These are phyloP conservation scores for Macrobrachium rosenbergii DNA, from an alignment of 1,140 invertebrate genomes.

Conservation along the genomic window DNA sequence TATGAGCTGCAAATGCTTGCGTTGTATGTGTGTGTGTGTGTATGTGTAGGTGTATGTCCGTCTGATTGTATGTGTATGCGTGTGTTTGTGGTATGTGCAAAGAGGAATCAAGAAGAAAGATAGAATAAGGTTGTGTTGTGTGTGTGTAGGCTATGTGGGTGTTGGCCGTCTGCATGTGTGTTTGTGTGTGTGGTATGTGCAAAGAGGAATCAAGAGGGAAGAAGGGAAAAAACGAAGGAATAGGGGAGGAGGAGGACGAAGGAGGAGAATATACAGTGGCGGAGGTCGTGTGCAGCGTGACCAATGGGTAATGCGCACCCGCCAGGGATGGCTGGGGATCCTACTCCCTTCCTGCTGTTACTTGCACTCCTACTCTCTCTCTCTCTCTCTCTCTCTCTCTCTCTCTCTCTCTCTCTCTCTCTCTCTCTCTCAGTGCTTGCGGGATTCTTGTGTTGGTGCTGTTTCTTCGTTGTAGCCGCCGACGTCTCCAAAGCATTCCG, in stretches of 20 bases:
- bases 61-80: no score
- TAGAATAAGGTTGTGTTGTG: no score
- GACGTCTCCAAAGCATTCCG: no score
- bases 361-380: neutral
- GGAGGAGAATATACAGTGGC: slow-evolving; percentile 2
- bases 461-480: neutral
- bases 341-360: neutral
- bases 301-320: slow-evolving; percentile 16
- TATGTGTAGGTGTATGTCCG: no score
- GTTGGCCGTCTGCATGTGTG: no score
- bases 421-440: neutral
- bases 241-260: neutral
- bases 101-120: no score
- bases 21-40: no score
- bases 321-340: neutral
- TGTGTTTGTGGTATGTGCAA: no score
- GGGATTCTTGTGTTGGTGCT: neutral
- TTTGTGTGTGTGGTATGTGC: no score
- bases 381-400: neutral
- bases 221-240: neutral
- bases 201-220: no score
- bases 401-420: neutral
- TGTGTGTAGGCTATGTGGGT: no score
- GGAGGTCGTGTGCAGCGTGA: slow-evolving; percentile 11
- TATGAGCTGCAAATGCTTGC: no score